phyloP scores from a whole-genome alignment of 2,113 vertebrate species.

The Sphaerodactylus townsendi region DNA sequence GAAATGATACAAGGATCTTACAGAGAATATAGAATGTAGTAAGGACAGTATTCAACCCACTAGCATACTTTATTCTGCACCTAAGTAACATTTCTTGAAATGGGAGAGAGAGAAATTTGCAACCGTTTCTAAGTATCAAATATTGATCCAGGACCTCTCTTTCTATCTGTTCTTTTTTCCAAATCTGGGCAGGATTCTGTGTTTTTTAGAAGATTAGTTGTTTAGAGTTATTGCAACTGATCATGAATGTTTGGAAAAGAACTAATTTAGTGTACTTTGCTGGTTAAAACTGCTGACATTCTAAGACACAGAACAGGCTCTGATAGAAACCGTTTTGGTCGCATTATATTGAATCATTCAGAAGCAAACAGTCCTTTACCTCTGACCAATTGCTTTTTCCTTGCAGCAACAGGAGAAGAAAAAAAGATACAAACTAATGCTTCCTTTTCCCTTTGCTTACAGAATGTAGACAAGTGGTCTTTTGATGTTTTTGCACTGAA shows the following conservation, averaged over 20 bases:
- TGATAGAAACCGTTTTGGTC: neutral
- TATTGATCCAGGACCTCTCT: neutral
- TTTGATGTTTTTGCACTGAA: constrained; percentile 97
- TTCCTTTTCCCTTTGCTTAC: constrained; percentile 21
- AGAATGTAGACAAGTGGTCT: constrained; percentile 97
- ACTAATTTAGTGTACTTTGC: neutral
- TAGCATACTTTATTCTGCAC: neutral
- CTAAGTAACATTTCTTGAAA: neutral
- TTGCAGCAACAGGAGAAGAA: neutral
- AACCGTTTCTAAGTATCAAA: neutral
- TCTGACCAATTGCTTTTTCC: neutral
- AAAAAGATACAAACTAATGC: constrained; percentile 4
- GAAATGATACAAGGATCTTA: neutral
- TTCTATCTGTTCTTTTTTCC: neutral
- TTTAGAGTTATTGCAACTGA: neutral
- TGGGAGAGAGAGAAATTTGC: neutral
- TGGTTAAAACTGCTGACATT: neutral
- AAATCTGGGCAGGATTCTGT: constrained; percentile 8
- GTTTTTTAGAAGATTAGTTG: neutral
- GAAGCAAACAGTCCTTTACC: neutral
- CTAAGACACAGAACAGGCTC: neutral
- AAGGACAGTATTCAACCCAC: neutral
- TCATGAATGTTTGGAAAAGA: neutral
- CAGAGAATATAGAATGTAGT: neutral
- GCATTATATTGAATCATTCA: neutral